Percentiles rank a stretch among this genome's conserved stretches.
These are phyloP conservation scores for Cladopsammia gracilis DNA, from an alignment of 64 coral and sea anemone species.

Conservation along the genomic window DNA sequence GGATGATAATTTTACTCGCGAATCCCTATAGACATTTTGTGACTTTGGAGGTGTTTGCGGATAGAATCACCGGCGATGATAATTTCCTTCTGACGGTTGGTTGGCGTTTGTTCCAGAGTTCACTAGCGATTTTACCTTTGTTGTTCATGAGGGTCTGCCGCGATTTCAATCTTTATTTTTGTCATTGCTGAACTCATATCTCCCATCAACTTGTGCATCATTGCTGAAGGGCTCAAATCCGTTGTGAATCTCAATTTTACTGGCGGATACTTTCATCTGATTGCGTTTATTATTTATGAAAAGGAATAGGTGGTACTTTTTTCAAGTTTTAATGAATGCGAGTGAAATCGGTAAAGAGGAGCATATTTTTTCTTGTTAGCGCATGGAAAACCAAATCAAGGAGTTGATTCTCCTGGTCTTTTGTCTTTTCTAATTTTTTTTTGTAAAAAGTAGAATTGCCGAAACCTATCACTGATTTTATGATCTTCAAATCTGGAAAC, in stretches of 20 bases:
- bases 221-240: background rate
- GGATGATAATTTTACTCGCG: constrained; percentile 12
- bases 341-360: too few species aligned
- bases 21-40: constrained; percentile 49
- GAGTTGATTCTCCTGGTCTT: too few species aligned
- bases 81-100: background rate
- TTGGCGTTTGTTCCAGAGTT: background rate
- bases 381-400: too few species aligned
- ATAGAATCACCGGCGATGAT: constrained; percentile 17
- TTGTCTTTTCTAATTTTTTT: too few species aligned
- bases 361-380: too few species aligned
- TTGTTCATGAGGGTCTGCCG: background rate
- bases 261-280: background rate
- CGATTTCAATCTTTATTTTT: background rate
- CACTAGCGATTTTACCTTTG: background rate
- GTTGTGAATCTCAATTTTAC: background rate
- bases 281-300: background rate
- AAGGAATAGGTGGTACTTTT: too few species aligned
- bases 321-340: too few species aligned
- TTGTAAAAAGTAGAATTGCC: too few species aligned
- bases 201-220: background rate
- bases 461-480: background rate
- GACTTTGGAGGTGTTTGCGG: constrained; percentile 23
- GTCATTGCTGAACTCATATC: background rate
- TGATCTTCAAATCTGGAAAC: background rate